Evolutionary conservation across 2,113 vertebrate genomes (phyloP).

Genomic region (Hydrochoerus hydrochaeris): DNA sequence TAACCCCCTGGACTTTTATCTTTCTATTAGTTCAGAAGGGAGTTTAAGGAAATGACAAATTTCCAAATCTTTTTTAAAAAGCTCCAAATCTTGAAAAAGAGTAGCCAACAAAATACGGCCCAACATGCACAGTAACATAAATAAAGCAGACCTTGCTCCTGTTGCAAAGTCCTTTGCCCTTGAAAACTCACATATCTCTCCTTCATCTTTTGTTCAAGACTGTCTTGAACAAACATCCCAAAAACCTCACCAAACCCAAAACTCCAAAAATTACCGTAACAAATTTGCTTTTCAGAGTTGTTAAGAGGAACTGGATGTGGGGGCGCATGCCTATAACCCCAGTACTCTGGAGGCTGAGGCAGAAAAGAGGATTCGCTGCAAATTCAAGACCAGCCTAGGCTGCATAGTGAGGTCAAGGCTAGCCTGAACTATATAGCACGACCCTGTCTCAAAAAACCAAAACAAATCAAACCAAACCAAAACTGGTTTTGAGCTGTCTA

Average conservation of each 20-base stretch:
- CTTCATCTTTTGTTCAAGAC: background rate
- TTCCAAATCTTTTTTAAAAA: background rate
- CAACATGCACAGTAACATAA: background rate
- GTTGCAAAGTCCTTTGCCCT: background rate
- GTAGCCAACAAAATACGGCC: background rate
- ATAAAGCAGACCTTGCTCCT: background rate
- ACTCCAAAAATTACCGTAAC: background rate
- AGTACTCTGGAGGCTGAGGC: background rate
- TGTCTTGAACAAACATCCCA: background rate
- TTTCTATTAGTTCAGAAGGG: background rate
- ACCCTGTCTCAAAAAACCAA: background rate
- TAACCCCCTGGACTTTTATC: background rate
- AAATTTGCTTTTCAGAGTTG: background rate
- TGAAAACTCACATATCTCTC: background rate
- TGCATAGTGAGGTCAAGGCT: background rate
- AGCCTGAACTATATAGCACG: background rate
- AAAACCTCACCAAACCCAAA: background rate
- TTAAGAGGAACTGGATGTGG: background rate
- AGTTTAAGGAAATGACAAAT: background rate
- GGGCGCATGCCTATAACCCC: background rate
- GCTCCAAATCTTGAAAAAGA: conserved; percentile 33
- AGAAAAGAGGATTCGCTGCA: background rate
- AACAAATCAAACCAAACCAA: background rate
- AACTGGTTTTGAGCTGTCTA: background rate
- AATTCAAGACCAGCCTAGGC: background rate